Base-by-base conservation (phyloP, 2,888 invertebrate species). In the Spodoptera picta region DNA sequence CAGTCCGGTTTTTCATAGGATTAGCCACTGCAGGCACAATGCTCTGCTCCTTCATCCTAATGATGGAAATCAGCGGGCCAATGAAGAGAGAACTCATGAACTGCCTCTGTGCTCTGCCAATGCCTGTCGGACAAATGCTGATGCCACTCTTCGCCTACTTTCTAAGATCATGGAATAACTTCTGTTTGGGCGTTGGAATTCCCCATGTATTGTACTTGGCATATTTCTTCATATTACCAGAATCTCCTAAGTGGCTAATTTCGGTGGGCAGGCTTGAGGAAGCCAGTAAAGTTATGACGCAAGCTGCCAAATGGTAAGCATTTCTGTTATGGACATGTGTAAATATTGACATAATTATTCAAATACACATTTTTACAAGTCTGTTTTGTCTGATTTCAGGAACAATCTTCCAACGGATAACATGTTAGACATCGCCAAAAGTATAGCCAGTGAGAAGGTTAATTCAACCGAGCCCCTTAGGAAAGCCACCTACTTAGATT, bases 241-340 rank as follows among this genome's bases (percentile, higher is more conserved):
- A 97, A 87, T 97, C 97, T 0, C 97, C 97, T 0, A 95, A 97
- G 51, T 97, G 97, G 97, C 90, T 97, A 41, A 91, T 97, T 48
- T 96, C 96, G 1, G 95, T 96, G n/a, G 97, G 97, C 0, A 93
- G 94, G 57, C 87, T 96, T 58, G 96, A 96, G 6, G 90, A 95
- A 49, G 96, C 97, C 0, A 91, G 96, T 7, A 83, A 86, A 53
- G 91, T 97, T 1, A 87, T 97, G 68, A 94, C 95, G 75, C 95
- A 92, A 65, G 96, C 96, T 2, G 97, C 97, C 0, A 92, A 88
- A 72, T 79, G 77, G 76, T 91, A 65, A 83, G 82, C 66, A 57
- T 12, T 45, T 9, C 27, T 7, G 11, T 31, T 14, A 9, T 12
- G 2, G 48, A 1, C 10, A 10, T 9, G 6, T 36, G 4, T 36